Base-by-base conservation (phyloP, 2,888 invertebrate species). In the Charanyca ferruginea region DNA sequence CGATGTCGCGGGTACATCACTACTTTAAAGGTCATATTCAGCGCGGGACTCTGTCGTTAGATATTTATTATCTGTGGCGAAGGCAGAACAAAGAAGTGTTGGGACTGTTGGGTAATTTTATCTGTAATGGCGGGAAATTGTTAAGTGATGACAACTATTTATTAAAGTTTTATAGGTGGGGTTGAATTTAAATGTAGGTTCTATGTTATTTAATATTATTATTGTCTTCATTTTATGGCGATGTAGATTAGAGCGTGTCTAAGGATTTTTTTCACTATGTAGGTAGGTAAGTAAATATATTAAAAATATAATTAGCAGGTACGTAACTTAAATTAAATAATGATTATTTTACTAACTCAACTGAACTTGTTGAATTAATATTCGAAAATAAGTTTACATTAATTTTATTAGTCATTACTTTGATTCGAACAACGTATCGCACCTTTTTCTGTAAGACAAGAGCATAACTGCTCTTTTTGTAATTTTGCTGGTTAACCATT, bases 1-100 rank as follows among this genome's bases (percentile, higher is more conserved):
- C 88, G 83, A 87, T 85, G 84, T 85, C 78, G 81, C 70, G 82
- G 81, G 85, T 86, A 90, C 89, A 87, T 86, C 88, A 87, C 86
- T 89, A 87, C 84, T 81, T 80, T 83, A 67, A n/a, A 77, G 80
- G 74, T 81, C 81, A 79, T 79, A 63, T 81, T 66, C 79, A 77
- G 78, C 83, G 75, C 75, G 79, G 85, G 81, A 85, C 85, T 80
- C 83, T 84, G 82, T 81, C 82, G 67, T 53, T 59, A 76, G 64
- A 59, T 69, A 75, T 75, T 73, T 69, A 68, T 72, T 73, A 79
- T 73, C 79, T 77, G 66, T 81, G 66, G 64, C 70, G 66, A 65
- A 51, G 42, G 62, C 48, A 63, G 83, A 75, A 73, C 83, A 83
- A 73, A 77, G 81, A 84, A 80, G 75, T 69, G 63, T 73, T 70